A percentile compares a stretch with the other conserved stretches of the same genome.
Conservation (phyloP, 2,113 vertebrate species). For the Calidris pugnax region DNA sequence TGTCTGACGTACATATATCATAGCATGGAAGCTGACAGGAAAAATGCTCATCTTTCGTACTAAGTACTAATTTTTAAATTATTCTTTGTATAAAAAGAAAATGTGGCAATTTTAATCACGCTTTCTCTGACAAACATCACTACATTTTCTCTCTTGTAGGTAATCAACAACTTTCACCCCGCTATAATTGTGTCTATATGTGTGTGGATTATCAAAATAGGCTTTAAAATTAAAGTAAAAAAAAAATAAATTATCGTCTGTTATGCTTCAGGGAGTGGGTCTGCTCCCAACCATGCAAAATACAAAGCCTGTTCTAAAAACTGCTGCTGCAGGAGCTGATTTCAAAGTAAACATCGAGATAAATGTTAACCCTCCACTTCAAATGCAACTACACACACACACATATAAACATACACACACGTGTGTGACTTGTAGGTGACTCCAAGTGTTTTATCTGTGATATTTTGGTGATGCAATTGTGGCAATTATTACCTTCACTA, state of each 20-base stretch:
- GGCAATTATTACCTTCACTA: background rate
- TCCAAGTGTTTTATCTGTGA: background rate
- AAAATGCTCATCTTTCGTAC: background rate
- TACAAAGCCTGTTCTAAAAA: background rate
- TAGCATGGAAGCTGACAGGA: background rate
- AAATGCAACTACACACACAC: background rate
- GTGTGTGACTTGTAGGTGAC: background rate
- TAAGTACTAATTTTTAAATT: background rate
- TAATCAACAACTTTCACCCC: background rate
- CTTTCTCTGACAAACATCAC: background rate
- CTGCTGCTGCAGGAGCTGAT: background rate
- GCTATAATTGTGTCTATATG: background rate
- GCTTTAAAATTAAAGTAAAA: background rate
- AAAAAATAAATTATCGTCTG: background rate
- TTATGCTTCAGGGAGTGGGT: background rate
- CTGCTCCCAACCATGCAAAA: background rate
- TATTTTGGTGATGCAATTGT: background rate
- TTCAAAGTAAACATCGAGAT: background rate
- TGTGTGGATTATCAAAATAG: background rate
- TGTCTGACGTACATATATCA: background rate
- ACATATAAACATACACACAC: background rate
- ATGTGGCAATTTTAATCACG: background rate
- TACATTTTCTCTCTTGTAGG: background rate
- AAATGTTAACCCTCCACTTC: background rate
- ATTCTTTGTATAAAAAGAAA: background rate